Evolutionary conservation across 2,797 vertebrate genomes (phyloP), one percentile per base, ranked within the genome.

Genomic region (Lophotriccus pileatus): DNA sequence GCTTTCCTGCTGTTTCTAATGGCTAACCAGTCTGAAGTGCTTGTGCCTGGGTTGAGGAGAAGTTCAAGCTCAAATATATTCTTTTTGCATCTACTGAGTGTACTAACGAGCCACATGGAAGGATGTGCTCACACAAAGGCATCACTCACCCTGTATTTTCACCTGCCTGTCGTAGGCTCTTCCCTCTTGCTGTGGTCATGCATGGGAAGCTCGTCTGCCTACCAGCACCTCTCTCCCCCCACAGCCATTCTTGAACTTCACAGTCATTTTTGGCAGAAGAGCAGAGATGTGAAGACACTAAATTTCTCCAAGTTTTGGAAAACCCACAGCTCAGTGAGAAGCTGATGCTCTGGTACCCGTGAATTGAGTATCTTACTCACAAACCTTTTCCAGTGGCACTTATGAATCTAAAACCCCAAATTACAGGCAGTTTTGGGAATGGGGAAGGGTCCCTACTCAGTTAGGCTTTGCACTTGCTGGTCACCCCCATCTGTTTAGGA

Each of bases 51-150:
- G n/a, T 58, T 0, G 0, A 36, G 68, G 30, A 49, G 55, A 69
- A 84, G 23, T 56, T 60, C 75, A 73, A 79, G 58, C 32, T 87
- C 39, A 49, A 24, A 28, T 32, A 1, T 3, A 2, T 12, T 16
- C 23, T 74, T 64, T 37, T 67, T 36, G 9, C 32, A 21, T 47
- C 27, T 50, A 3, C 36, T 27, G 20, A 5, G 32, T 43, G 9
- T 34, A 28, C 44, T 39, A 37, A 34, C 6, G 6, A 92, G 55
- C 32, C 0, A 0, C 46, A 47, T 0, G 0, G 62, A 32, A 86
- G 34, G 47, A 34, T 18, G 14, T n/a, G 18, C 36, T 67, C 32
- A 34, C 69, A 53, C 27, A 46, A 18, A 50, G 30, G 15, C 53
- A 34, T 24, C 1, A 7, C 25, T 70, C 30, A 25, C 52, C 23